Conservation (phyloP, 2,113 vertebrate species). For the Melanerpes aurifrons region DNA sequence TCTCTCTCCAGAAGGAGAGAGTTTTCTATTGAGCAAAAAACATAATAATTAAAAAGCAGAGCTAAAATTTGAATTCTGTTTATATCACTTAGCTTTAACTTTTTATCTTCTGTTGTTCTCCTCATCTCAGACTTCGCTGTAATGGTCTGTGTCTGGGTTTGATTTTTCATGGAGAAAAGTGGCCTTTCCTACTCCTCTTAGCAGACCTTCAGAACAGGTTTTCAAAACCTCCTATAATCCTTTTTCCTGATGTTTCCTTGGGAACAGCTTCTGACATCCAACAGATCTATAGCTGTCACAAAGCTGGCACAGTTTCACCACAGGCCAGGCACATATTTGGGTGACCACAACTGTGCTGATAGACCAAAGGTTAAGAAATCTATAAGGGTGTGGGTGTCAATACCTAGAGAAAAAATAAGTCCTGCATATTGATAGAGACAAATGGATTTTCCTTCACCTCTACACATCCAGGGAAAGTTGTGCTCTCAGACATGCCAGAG, state of each 20-base stretch:
- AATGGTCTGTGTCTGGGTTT: not conserved
- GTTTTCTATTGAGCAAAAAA: not conserved
- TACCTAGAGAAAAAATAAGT: slow-evolving; percentile 56
- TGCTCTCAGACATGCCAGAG: slow-evolving; percentile 8
- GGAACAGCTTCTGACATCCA: not conserved
- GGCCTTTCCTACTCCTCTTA: slow-evolving; percentile 5
- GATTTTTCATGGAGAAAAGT: not conserved
- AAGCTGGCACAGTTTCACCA: slow-evolving; percentile 47
- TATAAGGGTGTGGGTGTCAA: slow-evolving; percentile 41
- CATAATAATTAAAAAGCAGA: not conserved
- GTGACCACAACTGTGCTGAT: slow-evolving; percentile 11
- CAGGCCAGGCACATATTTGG: slow-evolving; percentile 32
- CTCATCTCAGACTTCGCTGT: not conserved
- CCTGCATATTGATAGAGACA: slow-evolving; percentile 60
- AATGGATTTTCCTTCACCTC: slow-evolving; percentile 67
- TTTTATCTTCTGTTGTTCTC: not conserved
- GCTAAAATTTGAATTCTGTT: not conserved
- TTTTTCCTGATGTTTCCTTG: slow-evolving; percentile 49
- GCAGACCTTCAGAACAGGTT: slow-evolving; percentile 6
- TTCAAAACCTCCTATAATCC: slow-evolving; percentile 34
- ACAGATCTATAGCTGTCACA: slow-evolving; percentile 59
- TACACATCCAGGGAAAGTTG: slow-evolving; percentile 1
- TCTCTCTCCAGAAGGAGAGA: not conserved
- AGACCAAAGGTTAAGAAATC: slow-evolving; percentile 63
- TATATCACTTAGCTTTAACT: not conserved